Base-by-base conservation (phyloP, 2,113 vertebrate species). In the Anseranas semipalmata region DNA sequence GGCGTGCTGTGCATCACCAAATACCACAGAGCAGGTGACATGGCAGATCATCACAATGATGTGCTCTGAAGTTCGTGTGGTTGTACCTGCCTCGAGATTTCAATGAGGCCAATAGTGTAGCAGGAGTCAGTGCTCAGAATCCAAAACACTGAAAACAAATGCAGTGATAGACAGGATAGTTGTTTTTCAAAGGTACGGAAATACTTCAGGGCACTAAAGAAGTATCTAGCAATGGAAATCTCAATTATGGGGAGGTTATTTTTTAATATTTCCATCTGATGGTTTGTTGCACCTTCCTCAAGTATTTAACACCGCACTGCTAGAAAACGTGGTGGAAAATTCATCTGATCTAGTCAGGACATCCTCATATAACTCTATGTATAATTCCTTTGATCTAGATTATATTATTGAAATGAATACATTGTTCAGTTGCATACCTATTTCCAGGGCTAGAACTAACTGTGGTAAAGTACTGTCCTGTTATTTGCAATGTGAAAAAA, bases 391-490 rank as follows among this genome's bases (percentile, higher is more conserved):
- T 82, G 58, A 79, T 74, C 71, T 48, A 60, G 70, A 14, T 32
- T 46, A 37, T 35, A 30, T 22, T 62, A 76, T 4, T 75, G 52
- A 56, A 89, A 72, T 60, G 3, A 88, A 55, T 52, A 13, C 71
- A n/a, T 32, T 43, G 6, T 17, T 90, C 17, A 8, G 65, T 90
- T 56, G 68, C 52, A 9, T 37, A 13, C 28, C n/a, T 25, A 8
- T 93, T 93, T 90, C 95, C 39, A 87, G 92, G 80, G 46, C 70
- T 81, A 84, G 80, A n/a, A 13, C 35, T 46, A 72, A 15, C 24
- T 70, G 72, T 53, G 87, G 70, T 82, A 43, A 62, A 70, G 50
- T 59, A 48, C 45, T 6, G 0, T 32, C 58, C 71, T 46, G 74
- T 21, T 74, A 62, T 33, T 70, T 59, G 48, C 81, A 45, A 13